Percentiles rank a stretch among this genome's conserved stretches.
These are phyloP conservation scores for Microchirus variegatus DNA, from an alignment of 2,797 vertebrate genomes.

Conservation along the genomic window DNA sequence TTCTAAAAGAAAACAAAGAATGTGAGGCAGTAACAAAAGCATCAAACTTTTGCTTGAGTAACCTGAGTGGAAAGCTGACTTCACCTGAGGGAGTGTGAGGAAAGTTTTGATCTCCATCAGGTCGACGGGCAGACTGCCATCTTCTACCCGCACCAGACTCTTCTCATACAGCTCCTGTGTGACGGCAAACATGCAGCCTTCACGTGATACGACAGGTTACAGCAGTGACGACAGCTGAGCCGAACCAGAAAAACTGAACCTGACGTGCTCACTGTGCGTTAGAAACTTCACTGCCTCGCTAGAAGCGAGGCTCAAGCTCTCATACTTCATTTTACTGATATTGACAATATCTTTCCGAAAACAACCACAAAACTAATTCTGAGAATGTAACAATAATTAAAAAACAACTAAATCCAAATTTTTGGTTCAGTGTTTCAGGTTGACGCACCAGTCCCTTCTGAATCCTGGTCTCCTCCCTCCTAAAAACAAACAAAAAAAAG, in stretches of 20 bases:
- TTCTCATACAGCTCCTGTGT: constrained; percentile 92
- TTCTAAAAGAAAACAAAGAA: constrained; percentile 75
- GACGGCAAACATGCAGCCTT: constrained; percentile 1
- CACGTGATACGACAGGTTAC: no score
- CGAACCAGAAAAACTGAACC: no score
- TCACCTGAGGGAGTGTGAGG: constrained; percentile 90
- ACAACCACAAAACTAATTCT: neutral
- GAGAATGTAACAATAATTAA: neutral
- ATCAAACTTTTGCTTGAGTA: neutral
- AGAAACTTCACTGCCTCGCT: no score
- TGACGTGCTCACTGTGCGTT: no score
- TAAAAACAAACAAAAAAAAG: constrained; percentile 61
- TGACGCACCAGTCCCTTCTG: constrained; percentile 94
- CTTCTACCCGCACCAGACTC: constrained; percentile 87
- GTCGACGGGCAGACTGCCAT: constrained; percentile 84
- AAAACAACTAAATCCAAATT: neutral
- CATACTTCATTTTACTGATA: no score
- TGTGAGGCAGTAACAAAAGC: neutral
- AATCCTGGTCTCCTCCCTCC: constrained; percentile 88
- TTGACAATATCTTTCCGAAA: no score
- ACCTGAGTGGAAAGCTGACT: neutral
- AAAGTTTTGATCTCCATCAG: constrained; percentile 90
- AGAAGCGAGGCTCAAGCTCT: no score
- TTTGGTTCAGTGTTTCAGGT: constrained; percentile 1
- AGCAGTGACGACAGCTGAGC: neutral